These are phyloP conservation scores for Trematomus loennbergii DNA, from an alignment of 2,113 vertebrate species.

Conservation along the genomic window DNA sequence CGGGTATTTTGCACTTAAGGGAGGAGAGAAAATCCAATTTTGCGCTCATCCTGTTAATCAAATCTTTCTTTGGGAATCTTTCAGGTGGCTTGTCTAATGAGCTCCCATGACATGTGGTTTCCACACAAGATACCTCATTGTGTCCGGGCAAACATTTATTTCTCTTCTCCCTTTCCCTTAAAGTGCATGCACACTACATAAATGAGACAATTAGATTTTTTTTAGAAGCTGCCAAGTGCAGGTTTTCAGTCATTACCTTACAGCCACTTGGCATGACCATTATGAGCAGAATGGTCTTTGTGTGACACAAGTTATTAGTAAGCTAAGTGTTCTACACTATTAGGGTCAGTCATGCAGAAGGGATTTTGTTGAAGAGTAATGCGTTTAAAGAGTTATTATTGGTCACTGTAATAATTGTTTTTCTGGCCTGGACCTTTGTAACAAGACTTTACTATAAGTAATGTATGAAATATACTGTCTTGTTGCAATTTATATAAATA, in stretches of 20 bases:
- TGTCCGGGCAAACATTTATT: constrained; percentile 43
- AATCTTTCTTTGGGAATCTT: constrained; percentile 73
- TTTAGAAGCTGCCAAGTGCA: constrained; percentile 34
- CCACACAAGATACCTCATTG: constrained; percentile 76
- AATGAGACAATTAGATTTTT: constrained; percentile 35
- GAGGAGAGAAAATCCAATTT: constrained; percentile 51
- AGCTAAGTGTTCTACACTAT: not conserved
- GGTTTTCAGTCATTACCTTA: constrained; percentile 24
- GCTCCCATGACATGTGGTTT: constrained; percentile 84
- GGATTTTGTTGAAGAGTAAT: not conserved
- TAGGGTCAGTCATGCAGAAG: not conserved
- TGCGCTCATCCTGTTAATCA: constrained; percentile 52
- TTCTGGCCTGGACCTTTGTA: not conserved
- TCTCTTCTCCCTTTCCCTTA: constrained; percentile 45
- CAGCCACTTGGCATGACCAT: not conserved
- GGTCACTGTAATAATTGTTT: not conserved
- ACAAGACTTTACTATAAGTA: not conserved
- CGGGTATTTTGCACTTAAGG: constrained; percentile 29
- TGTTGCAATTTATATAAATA: not conserved
- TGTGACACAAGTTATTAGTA: not conserved
- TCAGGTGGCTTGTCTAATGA: constrained; percentile 87
- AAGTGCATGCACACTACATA: constrained; percentile 6
- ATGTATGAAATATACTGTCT: not conserved
- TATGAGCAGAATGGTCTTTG: constrained; percentile 11
- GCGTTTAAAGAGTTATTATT: not conserved